These are phyloP conservation scores for Euphysa ruthae DNA, from an alignment of 30 jellyfish, hydroid and myxozoan species.

Conservation along the genomic window DNA sequence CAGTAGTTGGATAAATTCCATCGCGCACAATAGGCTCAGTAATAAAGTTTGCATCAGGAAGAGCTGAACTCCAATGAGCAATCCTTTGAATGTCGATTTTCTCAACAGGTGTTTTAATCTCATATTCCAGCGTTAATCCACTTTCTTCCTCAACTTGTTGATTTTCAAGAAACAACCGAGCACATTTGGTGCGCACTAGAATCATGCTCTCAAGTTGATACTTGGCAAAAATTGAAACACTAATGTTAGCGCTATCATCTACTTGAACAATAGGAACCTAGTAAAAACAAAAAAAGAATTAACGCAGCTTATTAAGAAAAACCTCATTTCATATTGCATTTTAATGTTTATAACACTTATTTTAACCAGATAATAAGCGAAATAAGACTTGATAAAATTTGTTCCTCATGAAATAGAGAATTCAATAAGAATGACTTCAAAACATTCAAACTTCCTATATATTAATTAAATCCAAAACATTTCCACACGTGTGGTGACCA, in stretches of 20 bases:
- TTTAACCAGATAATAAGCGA: too few relatives aligned
- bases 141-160: slow-evolving; percentile 11
- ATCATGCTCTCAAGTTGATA: slow-evolving; percentile 49
- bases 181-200: slow-evolving; percentile 35
- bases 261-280: slow-evolving; percentile 68
- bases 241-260: slow-evolving; percentile 43
- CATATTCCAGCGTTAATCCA: slow-evolving; percentile 17
- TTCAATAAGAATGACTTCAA: too few relatives aligned
- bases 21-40: slow-evolving; percentile 58
- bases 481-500: too few relatives aligned
- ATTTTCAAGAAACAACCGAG: neutral
- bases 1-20: slow-evolving; percentile 21
- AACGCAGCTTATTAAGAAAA: neutral
- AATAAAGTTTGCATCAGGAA: slow-evolving; percentile 26
- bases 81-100: slow-evolving; percentile 31
- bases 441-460: too few relatives aligned
- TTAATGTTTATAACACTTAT: neutral
- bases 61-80: slow-evolving; percentile 70
- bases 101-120: slow-evolving; percentile 15
- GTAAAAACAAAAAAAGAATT: neutral
- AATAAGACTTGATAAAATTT: too few relatives aligned
- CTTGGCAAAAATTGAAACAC: slow-evolving; percentile 20
- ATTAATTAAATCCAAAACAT: too few relatives aligned
- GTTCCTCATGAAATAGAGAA: too few relatives aligned
- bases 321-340: neutral